Base-by-base conservation (phyloP, 1,140 invertebrate genomes). In the Drosophila ananassae region DNA sequence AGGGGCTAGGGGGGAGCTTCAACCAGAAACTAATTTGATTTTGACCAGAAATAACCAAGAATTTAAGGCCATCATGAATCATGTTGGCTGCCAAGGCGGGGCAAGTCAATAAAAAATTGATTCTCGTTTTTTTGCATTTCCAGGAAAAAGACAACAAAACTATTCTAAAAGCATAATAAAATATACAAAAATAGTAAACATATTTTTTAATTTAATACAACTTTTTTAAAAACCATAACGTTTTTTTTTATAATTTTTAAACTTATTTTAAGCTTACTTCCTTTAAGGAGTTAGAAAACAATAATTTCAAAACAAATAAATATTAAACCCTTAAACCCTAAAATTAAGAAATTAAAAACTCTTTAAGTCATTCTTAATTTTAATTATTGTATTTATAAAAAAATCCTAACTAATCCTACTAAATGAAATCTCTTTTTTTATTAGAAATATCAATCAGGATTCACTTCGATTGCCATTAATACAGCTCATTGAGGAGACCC, bases 1-100 rank as follows among this genome's bases (percentile, higher is more conserved):
- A 3, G 21, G 10, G 22, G 12, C 2, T 7, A 8, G 25, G 30
- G 60, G 2, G 25, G 13, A 1, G 12, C 12, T 25, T 2, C 8
- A 10, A 10, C 3, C 10, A 34, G 7, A n/a, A 25, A 37, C 3
- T 21, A 50, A 34, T 25, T 51, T 59, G 66, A 72, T 51, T 17
- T 72, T 51, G 47, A n/a, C 54, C 54, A 71, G 54, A 71, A 57
- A 48, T 51, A 71, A 46, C 32, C 21, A 60, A 39, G 30, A 50
- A 69, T 47, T 56, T 46, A 39, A 44, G 32, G 47, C 32, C 52
- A 0, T 10, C 17, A 37, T 71, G 64, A 71, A 71, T 71, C 67
- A 71, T 69, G 10, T 22, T 28, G 3, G 28, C 41, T 24, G 58
- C 57, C 63, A 51, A 21, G 1, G 2, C 10, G 41, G 13, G 41